Percentiles rank a stretch among this genome's conserved stretches.
phyloP scores from a whole-genome alignment of 2,797 vertebrate genomes.

The Fringilla coelebs region DNA sequence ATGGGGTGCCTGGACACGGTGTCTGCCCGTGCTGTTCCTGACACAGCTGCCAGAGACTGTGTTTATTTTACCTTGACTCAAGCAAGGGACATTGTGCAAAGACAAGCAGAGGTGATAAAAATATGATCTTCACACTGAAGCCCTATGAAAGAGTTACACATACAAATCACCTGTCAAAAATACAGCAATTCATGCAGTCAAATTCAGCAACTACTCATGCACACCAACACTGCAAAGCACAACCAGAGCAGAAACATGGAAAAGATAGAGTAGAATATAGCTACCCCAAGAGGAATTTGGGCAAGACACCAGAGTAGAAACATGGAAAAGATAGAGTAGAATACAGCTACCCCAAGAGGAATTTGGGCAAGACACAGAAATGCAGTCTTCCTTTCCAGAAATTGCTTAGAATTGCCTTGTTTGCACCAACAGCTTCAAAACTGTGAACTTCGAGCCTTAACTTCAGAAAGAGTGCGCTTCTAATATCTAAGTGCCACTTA shows the following conservation, averaged over 20 bases:
- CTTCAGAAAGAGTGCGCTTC: background rate
- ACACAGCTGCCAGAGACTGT: background rate
- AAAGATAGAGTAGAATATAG: background rate
- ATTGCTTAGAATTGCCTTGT: background rate
- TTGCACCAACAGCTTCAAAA: conserved; percentile 3
- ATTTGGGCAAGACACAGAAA: background rate
- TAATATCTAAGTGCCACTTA: background rate
- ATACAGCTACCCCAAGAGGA: background rate
- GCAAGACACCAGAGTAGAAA: background rate
- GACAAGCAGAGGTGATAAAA: background rate
- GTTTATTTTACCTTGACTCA: background rate
- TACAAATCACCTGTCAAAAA: background rate
- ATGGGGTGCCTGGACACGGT: background rate
- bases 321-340: background rate
- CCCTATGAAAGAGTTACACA: background rate
- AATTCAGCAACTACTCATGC: background rate
- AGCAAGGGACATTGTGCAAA: background rate
- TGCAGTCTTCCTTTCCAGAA: background rate
- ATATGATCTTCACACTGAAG: background rate
- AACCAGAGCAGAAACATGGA: background rate
- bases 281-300: background rate
- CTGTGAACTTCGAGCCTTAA: background rate
- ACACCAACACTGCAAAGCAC: background rate
- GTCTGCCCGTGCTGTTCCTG: background rate
- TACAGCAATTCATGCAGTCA: background rate